Percentiles rank a stretch among this genome's conserved stretches.
Conservation (phyloP, 2,888 invertebrate genomes). For the Megaustenia siamemsis region DNA sequence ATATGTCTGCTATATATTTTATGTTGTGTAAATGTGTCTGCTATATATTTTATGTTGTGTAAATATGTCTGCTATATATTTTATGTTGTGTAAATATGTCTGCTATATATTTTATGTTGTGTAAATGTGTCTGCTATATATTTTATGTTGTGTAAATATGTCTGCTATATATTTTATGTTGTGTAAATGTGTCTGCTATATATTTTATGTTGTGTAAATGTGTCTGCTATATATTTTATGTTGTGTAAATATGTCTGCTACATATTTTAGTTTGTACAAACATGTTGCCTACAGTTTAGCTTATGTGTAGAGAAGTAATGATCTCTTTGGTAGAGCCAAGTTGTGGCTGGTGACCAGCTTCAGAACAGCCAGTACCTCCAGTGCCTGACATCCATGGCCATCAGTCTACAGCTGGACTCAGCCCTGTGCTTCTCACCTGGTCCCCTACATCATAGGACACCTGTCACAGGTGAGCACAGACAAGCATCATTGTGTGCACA, state of each 20-base stretch:
- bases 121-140: too few relatives aligned
- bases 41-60: too few relatives aligned
- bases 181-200: neutral
- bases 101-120: too few relatives aligned
- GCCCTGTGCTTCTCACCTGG: conserved; percentile 82
- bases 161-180: neutral
- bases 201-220: neutral
- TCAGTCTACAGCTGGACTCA: conserved; percentile 83
- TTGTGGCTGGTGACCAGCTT: conserved; percentile 83
- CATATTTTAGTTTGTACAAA: neutral
- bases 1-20: too few relatives aligned
- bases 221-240: neutral
- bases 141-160: too few relatives aligned
- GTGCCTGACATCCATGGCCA: conserved; percentile 82
- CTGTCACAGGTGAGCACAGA: conserved; percentile 56
- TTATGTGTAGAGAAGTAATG: neutral
- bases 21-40: too few relatives aligned
- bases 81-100: too few relatives aligned
- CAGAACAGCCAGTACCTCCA: conserved; percentile 84
- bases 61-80: too few relatives aligned
- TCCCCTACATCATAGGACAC: conserved; percentile 81
- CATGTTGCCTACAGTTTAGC: too few relatives aligned
- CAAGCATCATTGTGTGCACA: too few relatives aligned
- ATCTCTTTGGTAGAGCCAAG: conserved; percentile 70
- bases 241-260: neutral